Base-by-base conservation (phyloP, 2,888 invertebrate genomes). In the Amphipoea oculea region DNA sequence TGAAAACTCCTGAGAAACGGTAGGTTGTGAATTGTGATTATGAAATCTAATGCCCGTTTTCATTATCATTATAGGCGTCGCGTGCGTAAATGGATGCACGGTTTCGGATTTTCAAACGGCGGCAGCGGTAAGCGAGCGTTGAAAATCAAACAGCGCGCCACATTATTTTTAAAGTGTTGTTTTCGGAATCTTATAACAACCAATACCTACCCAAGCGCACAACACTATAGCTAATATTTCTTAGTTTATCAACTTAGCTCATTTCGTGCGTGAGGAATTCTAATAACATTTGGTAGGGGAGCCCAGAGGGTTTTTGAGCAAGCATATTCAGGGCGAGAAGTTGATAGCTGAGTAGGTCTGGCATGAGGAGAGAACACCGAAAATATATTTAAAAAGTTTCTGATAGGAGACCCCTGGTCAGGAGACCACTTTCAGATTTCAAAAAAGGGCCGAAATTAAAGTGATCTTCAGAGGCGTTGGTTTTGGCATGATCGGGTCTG, bases 1-100 rank as follows among this genome's bases (percentile, higher is more conserved):
- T 96, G 63, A 94, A 92, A 63, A 95, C 96, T 3, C 96, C 96
- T 0, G 95, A 96, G 72, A 95, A 94, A 91, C 86, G 91, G 95
- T 95, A 84, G 80, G 86, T 51, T 20, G 4, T 20, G 20, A 45
- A n/a, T 68, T 23, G 23, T 40, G n/a, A 57, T 40, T 40, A n/a
- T 69, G 17, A 48, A n/a, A 40, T 36, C 14, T 23, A 70, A 29
- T 29, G 0, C n/a, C 12, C 6, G 12, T 62, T 62, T 62, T 29
- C 7, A 17, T 14, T n/a, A 60, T 60, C 12, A 51, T 7, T 23
- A 29, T 29, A 54, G 7, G 4, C 20, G 9, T 14, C 51, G 1
- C 60, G 60, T 60, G 1, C 60, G 60, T 60, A n/a, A n/a, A 57
- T n/a, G 1, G 12, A 60, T n/a, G n/a, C 60, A n/a, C n/a, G n/a